Percentiles rank a stretch among this genome's conserved stretches.
Conservation (phyloP, 2,113 vertebrate species). For the Plecotus auritus region DNA sequence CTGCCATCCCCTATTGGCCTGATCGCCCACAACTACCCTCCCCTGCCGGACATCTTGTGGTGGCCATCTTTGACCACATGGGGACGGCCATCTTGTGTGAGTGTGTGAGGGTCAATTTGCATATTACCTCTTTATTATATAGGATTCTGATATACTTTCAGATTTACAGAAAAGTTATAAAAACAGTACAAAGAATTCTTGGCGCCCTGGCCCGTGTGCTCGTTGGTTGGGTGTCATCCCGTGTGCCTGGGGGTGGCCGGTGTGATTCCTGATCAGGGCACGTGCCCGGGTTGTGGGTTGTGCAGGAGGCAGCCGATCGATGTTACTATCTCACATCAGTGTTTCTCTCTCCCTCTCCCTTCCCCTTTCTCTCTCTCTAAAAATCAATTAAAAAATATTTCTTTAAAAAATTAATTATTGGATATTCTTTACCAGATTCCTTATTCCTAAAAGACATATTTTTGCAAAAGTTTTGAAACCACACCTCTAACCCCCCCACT, state of each 20-base stretch:
- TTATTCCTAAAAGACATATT: not conserved
- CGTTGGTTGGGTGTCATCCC: not conserved
- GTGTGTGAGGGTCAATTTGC: no score
- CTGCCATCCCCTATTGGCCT: no score
- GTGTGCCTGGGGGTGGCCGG: not conserved
- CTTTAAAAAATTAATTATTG: not conserved
- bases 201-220: not conserved
- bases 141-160: not conserved
- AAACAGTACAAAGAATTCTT: not conserved
- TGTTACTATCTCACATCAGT: not conserved
- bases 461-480: not conserved
- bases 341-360: no score
- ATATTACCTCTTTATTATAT: no score
- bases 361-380: no score
- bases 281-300: not conserved
- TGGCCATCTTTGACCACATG: no score
- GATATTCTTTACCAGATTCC: not conserved
- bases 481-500: not conserved
- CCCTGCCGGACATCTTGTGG: no score
- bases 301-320: not conserved
- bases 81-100: no score
- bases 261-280: not conserved
- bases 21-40: no score
- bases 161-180: conserved; percentile 1
- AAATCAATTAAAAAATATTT: not conserved